Conservation (phyloP, 1,140 invertebrate genomes). For the Neomicropteryx cornuta region DNA sequence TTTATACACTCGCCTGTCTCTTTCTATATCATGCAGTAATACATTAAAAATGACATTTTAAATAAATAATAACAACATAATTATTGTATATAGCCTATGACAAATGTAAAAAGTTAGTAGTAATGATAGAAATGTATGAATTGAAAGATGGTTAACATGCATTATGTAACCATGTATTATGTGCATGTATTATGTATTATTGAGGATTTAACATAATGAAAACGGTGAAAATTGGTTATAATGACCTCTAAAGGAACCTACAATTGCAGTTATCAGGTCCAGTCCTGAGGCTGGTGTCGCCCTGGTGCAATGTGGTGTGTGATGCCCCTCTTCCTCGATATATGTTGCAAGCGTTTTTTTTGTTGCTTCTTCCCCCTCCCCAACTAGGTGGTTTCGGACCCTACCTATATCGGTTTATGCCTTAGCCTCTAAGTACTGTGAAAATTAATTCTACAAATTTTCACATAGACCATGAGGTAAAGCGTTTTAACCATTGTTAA, state of each 20-base stretch:
- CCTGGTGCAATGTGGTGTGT: not conserved
- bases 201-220: not conserved
- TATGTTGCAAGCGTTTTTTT: no score
- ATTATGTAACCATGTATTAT: not conserved
- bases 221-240: not conserved
- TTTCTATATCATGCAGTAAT: not conserved
- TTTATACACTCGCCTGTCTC: not conserved
- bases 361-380: no score
- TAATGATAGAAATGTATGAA: not conserved
- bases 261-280: not conserved
- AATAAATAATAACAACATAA: slow-evolving; percentile 1
- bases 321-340: no score
- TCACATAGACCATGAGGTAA: no score
- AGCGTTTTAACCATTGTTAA: no score
- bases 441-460: no score
- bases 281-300: not conserved
- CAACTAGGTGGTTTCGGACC: no score
- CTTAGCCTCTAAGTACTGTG: no score
- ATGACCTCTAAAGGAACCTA: not conserved
- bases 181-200: not conserved
- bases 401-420: no score
- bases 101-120: not conserved
- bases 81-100: not conserved
- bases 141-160: not conserved
- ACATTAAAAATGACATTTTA: not conserved